These are phyloP conservation scores for Halcyon leucocephala DNA, from an alignment of 2,797 vertebrate genomes.

Conservation along the genomic window DNA sequence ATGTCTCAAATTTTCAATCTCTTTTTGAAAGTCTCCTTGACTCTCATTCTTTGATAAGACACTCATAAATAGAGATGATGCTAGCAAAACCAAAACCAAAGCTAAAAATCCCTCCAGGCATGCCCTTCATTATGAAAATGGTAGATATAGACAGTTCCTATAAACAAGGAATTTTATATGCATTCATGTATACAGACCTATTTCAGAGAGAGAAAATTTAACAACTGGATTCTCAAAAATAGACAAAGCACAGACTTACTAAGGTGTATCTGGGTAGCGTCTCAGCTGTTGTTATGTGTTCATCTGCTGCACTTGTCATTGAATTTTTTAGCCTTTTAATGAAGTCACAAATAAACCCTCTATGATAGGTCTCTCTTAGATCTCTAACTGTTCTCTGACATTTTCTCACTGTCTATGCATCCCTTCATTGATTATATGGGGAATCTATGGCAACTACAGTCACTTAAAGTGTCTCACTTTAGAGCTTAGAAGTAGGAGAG, in stretches of 20 bases:
- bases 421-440: not conserved
- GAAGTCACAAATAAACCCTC: not conserved
- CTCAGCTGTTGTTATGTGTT: not conserved
- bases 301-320: not conserved
- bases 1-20: not conserved
- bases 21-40: not conserved
- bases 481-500: not conserved
- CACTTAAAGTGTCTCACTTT: not conserved
- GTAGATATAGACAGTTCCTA: not conserved
- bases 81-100: not conserved
- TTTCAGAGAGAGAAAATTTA: not conserved
- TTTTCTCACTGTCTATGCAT: not conserved
- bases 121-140: not conserved
- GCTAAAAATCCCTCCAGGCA: not conserved
- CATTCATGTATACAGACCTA: not conserved
- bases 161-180: not conserved
- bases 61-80: not conserved
- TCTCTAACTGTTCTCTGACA: not conserved
- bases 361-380: not conserved
- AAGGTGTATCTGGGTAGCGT: not conserved
- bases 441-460: not conserved
- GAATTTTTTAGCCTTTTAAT: slow-evolving; percentile 4
- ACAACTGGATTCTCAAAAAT: not conserved
- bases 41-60: not conserved
- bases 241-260: not conserved